Conservation (phyloP, 1,140 invertebrate species). For the Aphelenchoides fujianensis region DNA sequence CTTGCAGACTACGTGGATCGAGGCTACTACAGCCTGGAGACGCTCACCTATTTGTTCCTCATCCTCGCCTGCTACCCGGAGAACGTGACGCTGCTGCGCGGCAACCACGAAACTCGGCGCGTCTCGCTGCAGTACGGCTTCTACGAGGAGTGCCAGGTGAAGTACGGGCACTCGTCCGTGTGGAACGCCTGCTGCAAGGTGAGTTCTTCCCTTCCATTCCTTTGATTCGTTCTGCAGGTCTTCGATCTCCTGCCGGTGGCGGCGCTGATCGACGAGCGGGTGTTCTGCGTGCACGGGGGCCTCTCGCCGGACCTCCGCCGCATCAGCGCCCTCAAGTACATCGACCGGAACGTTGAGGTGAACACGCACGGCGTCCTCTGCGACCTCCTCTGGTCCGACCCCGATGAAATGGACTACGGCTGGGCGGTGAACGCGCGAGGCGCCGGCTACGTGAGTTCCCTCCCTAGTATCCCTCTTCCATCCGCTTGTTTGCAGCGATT, state of each 20-base stretch:
- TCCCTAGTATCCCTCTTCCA: constrained; percentile 52
- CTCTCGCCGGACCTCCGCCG: constrained; percentile 55
- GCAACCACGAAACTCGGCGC: constrained; percentile 93
- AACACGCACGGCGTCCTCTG: constrained; percentile 55
- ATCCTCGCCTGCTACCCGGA: constrained; percentile 97
- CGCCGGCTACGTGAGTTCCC: constrained; percentile 76
- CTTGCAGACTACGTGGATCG: constrained; percentile 84
- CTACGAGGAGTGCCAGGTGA: constrained; percentile 62
- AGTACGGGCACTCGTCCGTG: constrained; percentile 60
- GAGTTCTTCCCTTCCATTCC: constrained; percentile 3
- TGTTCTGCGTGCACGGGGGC: constrained; percentile 42
- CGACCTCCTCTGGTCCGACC: constrained; percentile 83
- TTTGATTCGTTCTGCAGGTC: constrained; percentile 43
- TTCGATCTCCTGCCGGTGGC: constrained; percentile 59
- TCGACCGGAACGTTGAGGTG: constrained; percentile 54
- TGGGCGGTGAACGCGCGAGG: constrained; percentile 87
- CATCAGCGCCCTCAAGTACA: constrained; percentile 43
- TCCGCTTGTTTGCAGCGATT: constrained; percentile 39
- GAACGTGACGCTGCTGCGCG: constrained; percentile 90
- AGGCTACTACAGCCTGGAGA: constrained; percentile 98
- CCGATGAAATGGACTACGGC: constrained; percentile 79
- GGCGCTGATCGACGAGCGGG: constrained; percentile 56
- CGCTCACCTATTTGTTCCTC: constrained; percentile 89
- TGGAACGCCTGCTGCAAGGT: constrained; percentile 59
- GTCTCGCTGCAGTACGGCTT: constrained; percentile 75